Conservation (phyloP, 2,888 invertebrate genomes). For the Allygus modestus region DNA sequence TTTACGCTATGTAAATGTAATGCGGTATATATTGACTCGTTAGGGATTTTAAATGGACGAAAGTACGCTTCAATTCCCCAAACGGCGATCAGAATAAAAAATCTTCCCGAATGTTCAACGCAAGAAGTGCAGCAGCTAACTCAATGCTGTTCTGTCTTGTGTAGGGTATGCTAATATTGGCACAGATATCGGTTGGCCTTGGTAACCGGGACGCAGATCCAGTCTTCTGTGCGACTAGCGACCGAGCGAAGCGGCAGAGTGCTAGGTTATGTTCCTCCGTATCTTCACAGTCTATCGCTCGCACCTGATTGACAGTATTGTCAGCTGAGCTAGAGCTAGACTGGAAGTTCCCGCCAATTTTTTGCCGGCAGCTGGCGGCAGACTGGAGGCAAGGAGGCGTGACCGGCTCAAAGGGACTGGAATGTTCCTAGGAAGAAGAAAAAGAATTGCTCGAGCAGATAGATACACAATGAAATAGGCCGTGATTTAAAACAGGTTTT, state of each 20-base stretch:
- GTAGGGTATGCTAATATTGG: conserved; percentile 21
- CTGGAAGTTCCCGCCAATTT: conserved; percentile 41
- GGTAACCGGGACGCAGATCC: background rate
- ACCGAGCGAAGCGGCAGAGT: background rate
- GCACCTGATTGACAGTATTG: conserved; percentile 3
- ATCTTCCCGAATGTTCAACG: no score
- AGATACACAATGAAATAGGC: background rate
- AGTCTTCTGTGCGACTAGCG: background rate
- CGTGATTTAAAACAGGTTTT: conserved; percentile 37
- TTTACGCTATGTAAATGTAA: no score
- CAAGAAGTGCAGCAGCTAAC: no score
- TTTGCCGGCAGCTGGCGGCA: conserved; percentile 15
- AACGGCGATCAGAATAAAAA: no score
- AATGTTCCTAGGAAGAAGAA: conserved; percentile 9
- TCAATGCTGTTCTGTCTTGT: background rate
- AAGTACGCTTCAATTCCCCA: no score
- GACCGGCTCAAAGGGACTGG: background rate
- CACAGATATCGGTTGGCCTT: background rate
- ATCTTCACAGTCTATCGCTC: background rate
- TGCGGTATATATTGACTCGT: no score
- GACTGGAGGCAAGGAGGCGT: conserved; percentile 7
- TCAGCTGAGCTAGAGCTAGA: no score
- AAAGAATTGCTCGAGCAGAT: background rate
- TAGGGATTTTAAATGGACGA: no score
- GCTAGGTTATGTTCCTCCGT: background rate